Evolutionary conservation across 2,888 invertebrate genomes (phyloP).

Genomic region (Thelaira solivaga): DNA sequence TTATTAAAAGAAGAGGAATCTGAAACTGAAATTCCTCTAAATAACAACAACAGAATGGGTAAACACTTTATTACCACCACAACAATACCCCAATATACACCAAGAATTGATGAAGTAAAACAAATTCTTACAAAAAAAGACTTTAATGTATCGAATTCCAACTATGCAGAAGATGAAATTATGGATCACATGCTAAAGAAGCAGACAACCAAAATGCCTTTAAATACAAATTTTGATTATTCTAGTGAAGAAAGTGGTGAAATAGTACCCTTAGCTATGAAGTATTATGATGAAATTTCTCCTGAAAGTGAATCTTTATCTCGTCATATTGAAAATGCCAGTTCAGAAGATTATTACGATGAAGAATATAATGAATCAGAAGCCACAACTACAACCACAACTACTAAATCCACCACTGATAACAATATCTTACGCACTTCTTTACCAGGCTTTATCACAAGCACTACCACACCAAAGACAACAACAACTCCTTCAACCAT

Average conservation of each 20-base stretch:
- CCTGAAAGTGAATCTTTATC: slow-evolving; percentile 57
- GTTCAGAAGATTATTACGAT: slow-evolving; percentile 71
- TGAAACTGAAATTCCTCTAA: slow-evolving; percentile 31
- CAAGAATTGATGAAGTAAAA: slow-evolving; percentile 63
- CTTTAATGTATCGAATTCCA: slow-evolving; percentile 54
- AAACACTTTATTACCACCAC: slow-evolving; percentile 64
- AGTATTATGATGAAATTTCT: slow-evolving; percentile 62
- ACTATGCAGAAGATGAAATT: slow-evolving; percentile 66
- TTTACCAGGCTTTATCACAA: slow-evolving; percentile 28
- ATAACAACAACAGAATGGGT: slow-evolving; percentile 38
- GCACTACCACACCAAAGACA: slow-evolving; percentile 4
- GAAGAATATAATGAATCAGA: slow-evolving; percentile 67
- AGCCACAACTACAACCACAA: slow-evolving; percentile 46
- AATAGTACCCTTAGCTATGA: slow-evolving; percentile 61
- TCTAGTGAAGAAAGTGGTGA: slow-evolving; percentile 48
- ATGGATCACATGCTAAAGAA: neutral
- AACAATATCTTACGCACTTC: slow-evolving; percentile 37
- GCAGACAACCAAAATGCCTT: neutral
- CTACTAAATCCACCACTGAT: slow-evolving; percentile 2
- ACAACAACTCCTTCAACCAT: slow-evolving; percentile 21
- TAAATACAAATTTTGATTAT: neutral
- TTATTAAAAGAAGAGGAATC: slow-evolving; percentile 53
- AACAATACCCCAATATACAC: slow-evolving; percentile 73
- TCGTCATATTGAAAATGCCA: slow-evolving; percentile 42
- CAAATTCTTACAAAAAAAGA: slow-evolving; percentile 40